Percentiles rank a stretch among this genome's conserved stretches.
Evolutionary conservation across 2,888 invertebrate genomes (phyloP).

Genomic region (Epirrita christyi): DNA sequence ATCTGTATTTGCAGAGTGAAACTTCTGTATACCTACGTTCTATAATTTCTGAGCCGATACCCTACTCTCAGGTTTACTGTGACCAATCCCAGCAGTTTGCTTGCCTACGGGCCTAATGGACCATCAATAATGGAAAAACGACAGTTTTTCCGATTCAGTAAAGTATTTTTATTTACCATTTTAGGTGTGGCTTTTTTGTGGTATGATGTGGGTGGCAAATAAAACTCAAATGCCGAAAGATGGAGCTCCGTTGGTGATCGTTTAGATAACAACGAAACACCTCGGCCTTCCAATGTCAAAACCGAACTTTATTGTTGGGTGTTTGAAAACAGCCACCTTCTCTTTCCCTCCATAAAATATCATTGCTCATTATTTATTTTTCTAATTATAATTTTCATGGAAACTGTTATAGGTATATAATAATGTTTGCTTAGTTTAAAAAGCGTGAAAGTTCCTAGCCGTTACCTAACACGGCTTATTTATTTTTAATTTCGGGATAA

Average conservation of each 20-base stretch:
- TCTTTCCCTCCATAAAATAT: too few species aligned
- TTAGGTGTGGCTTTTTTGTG: neutral
- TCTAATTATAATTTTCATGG: too few species aligned
- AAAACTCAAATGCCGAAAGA: neutral
- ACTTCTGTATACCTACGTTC: too few species aligned
- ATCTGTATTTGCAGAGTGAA: too few species aligned
- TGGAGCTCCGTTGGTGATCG: slow-evolving; percentile 5
- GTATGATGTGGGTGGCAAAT: too few species aligned
- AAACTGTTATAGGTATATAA: too few species aligned
- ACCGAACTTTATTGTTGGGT: too few species aligned
- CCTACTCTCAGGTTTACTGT: neutral
- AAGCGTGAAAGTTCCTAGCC: neutral
- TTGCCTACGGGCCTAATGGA: slow-evolving; percentile 18
- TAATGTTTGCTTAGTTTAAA: neutral
- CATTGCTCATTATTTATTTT: too few species aligned
- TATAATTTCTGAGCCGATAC: too few species aligned
- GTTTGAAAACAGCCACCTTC: too few species aligned
- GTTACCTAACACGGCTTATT: neutral
- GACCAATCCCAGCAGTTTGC: slow-evolving; percentile 22
- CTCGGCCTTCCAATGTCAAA: too few species aligned
- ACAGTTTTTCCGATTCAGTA: slow-evolving; percentile 18
- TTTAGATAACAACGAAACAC: slow-evolving; percentile 5
- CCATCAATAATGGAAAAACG: slow-evolving; percentile 27
- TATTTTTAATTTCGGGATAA: slow-evolving; percentile 10
- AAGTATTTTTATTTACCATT: slow-evolving; percentile 19